These are phyloP conservation scores for Ceratosolen solmsi DNA, from an alignment of 1,140 invertebrate genomes.

Conservation along the genomic window DNA sequence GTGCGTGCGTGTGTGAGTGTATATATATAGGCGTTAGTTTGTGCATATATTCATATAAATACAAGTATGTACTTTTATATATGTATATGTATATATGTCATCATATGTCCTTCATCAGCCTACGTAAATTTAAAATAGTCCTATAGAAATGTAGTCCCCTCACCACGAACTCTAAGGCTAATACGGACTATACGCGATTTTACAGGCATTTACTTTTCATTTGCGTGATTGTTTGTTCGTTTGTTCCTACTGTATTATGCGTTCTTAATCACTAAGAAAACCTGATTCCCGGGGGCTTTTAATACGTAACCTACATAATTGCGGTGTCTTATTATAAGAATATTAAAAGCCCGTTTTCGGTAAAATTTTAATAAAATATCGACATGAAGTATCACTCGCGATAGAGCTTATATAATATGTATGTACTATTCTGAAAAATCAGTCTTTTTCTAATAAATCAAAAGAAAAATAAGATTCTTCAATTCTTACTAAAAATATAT, in stretches of 20 bases:
- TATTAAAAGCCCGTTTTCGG: constrained; percentile 7
- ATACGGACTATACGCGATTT: constrained; percentile 62
- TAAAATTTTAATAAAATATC: constrained; percentile 21
- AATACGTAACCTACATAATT: constrained; percentile 60
- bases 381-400: constrained; percentile 34
- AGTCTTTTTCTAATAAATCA: constrained; percentile 47
- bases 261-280: constrained; percentile 62
- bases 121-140: constrained; percentile 60
- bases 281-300: constrained; percentile 67
- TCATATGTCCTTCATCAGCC: constrained; percentile 56
- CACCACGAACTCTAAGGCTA: constrained; percentile 68
- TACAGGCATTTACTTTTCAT: constrained; percentile 58
- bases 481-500: neutral
- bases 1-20: too few relatives aligned
- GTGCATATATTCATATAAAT: too few relatives aligned
- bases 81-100: constrained; percentile 51
- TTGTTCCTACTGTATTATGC: constrained; percentile 48
- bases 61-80: constrained; percentile 51
- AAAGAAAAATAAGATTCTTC: constrained; percentile 50
- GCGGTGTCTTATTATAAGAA: constrained; percentile 58
- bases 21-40: too few relatives aligned
- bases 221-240: constrained; percentile 55
- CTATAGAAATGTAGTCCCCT: constrained; percentile 68
- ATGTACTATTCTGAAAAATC: constrained; percentile 47
- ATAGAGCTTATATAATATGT: constrained; percentile 43